Percentiles rank a stretch among this genome's conserved stretches.
These are phyloP conservation scores for Ceraclea dissimilis DNA, from an alignment of 2,888 invertebrate species.

Conservation along the genomic window DNA sequence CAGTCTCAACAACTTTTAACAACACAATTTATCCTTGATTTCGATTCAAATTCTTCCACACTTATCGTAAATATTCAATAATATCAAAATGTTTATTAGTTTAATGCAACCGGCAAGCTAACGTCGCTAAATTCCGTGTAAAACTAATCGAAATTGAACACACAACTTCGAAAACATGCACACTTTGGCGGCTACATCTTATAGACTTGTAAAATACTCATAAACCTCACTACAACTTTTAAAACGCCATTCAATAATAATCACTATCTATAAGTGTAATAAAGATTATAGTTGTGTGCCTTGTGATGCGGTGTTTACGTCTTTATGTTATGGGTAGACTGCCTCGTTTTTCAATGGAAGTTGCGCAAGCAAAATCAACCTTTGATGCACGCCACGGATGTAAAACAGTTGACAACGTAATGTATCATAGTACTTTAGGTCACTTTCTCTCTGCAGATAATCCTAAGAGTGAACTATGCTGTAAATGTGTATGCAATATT, in stretches of 20 bases:
- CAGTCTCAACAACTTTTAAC: not conserved
- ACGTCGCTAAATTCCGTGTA: not conserved
- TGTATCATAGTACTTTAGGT: slow-evolving; percentile 4
- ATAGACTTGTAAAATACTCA: not conserved
- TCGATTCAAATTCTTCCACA: not conserved
- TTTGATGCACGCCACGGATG: slow-evolving; percentile 8
- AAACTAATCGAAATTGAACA: not conserved
- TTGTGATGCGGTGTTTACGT: not conserved
- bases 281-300: not conserved
- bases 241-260: not conserved
- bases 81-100: not conserved
- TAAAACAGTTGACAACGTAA: not conserved
- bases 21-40: not conserved
- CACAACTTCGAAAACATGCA: slow-evolving; percentile 1
- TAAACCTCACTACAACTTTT: not conserved
- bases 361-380: slow-evolving; percentile 14
- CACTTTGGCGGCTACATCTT: not conserved
- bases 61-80: no score
- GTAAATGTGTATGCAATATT: not conserved
- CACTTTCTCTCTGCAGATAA: slow-evolving; percentile 14
- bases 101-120: not conserved
- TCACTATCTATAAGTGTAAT: not conserved
- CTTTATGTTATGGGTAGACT: not conserved
- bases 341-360: not conserved
- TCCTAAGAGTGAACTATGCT: not conserved